These are phyloP conservation scores for Dromaius novaehollandiae DNA, from an alignment of 2,113 vertebrate genomes.

Conservation along the genomic window DNA sequence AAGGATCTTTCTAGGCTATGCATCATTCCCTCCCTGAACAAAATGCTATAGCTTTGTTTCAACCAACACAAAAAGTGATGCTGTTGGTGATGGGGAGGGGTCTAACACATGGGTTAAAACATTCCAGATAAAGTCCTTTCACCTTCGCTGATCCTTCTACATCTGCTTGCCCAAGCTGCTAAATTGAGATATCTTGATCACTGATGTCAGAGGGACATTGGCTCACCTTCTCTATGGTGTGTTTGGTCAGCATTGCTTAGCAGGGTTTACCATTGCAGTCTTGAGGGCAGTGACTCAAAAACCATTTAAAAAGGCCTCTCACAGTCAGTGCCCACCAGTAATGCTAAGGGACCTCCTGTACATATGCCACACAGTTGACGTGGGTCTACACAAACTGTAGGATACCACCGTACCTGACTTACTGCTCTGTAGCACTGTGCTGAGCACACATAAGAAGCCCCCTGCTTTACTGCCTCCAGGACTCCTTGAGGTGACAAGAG, in stretches of 20 bases:
- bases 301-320: neutral
- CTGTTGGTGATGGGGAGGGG: neutral
- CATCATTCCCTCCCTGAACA: neutral
- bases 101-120: neutral
- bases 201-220: neutral
- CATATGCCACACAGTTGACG: neutral
- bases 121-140: neutral
- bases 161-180: neutral
- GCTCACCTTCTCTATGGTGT: neutral
- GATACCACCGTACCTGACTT: neutral
- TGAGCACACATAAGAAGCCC: neutral
- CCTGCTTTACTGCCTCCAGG: neutral
- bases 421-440: neutral
- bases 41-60: neutral
- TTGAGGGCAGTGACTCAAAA: neutral
- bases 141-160: neutral
- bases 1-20: neutral
- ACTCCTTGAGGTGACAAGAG: neutral
- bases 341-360: neutral
- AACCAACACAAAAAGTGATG: neutral
- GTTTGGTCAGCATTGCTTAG: neutral
- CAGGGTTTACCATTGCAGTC: neutral
- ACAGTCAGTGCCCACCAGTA: rapidly evolving
- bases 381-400: too few relatives aligned
- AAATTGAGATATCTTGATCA: neutral